Percentiles rank a stretch among this genome's conserved stretches.
These are phyloP conservation scores for Aphyosemion australe DNA, from an alignment of 2,113 vertebrate genomes.

Conservation along the genomic window DNA sequence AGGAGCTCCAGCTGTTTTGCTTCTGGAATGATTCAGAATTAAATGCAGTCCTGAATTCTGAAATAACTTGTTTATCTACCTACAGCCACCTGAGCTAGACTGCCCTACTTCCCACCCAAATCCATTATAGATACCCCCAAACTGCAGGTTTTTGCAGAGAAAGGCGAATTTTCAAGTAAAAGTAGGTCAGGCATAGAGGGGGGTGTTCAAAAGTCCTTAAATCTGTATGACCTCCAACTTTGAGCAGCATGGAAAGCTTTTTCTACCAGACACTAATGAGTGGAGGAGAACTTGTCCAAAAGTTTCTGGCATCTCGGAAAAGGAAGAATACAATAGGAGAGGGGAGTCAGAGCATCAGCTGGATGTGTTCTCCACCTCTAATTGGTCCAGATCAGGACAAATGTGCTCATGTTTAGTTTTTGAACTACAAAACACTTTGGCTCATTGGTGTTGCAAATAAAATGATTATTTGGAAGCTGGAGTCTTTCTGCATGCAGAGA, in stretches of 20 bases:
- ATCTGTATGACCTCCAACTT: conserved; percentile 52
- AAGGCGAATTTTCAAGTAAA: conserved; percentile 40
- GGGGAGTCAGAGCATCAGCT: conserved; percentile 2
- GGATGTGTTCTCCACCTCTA: neutral
- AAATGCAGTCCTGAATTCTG: conserved; percentile 1
- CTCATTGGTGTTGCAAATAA: too few species aligned
- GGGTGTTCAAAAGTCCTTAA: conserved; percentile 39
- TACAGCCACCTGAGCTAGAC: conserved; percentile 14
- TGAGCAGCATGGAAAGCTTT: conserved; percentile 17
- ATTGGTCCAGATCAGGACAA: neutral
- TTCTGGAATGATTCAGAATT: neutral
- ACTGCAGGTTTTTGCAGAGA: conserved; percentile 33
- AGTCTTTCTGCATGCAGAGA: too few species aligned
- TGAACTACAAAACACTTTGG: too few species aligned
- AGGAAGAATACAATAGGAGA: conserved; percentile 20
- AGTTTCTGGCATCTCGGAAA: neutral
- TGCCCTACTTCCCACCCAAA: conserved; percentile 43
- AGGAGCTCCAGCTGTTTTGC: conserved; percentile 6
- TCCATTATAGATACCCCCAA: conserved; percentile 36
- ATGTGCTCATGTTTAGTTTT: too few species aligned
- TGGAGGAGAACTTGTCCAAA: conserved; percentile 12
- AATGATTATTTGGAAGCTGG: too few species aligned
- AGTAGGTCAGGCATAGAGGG: conserved; percentile 50
- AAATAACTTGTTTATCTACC: conserved; percentile 3
- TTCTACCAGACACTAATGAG: conserved; percentile 14